Base-by-base conservation (phyloP, 2,797 vertebrate genomes). In the Enteromius viviparus region DNA sequence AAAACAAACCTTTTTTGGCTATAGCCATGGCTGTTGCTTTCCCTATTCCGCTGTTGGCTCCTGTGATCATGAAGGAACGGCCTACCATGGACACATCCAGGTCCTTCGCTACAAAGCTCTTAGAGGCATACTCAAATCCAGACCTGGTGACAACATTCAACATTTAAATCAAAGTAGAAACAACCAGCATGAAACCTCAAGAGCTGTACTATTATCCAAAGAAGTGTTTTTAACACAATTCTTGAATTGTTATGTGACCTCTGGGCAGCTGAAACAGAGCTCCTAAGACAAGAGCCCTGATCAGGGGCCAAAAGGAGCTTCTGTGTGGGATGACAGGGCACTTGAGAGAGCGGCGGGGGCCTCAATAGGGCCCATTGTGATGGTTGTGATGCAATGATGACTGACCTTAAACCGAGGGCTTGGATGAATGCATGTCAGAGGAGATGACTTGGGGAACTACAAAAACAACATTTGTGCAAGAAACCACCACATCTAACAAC, bases 1-100 rank as follows among this genome's bases (percentile, higher is more conserved):
- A 34, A 51, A 40, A 29, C 62, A 3, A 80, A 95, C 94, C 94
- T 95, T 90, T 94, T 89, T 94, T 94, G 72, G 94, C 95, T 82
- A 95, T 92, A 75, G 89, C 90, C 87, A 89, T 89, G 71, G 93
- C 93, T 9, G 91, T 86, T 0, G 90, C 93, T 90, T 86, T 94
- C 76, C 95, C 95, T 23, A 95, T 94, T 23, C 94, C 94, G 45
- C 93, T 94, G 87, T 94, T 95, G 81, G 93, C 93, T 69, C 95
- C 94, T 0, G 94, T 95, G 83, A 95, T 87, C 93, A 95, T 93
- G 68, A 92, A 95, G 76, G 92, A 92, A 66, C 90, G 87, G 60
- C 94, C 94, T 32, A 93, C 93, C 6, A 93, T 90, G 0, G 93
- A 93, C 45, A 94, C 91, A 0, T 93, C 90, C 87, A 94, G 71